Evolutionary conservation across 2,888 invertebrate species (phyloP).

Genomic region (Protodeltote pygarga): DNA sequence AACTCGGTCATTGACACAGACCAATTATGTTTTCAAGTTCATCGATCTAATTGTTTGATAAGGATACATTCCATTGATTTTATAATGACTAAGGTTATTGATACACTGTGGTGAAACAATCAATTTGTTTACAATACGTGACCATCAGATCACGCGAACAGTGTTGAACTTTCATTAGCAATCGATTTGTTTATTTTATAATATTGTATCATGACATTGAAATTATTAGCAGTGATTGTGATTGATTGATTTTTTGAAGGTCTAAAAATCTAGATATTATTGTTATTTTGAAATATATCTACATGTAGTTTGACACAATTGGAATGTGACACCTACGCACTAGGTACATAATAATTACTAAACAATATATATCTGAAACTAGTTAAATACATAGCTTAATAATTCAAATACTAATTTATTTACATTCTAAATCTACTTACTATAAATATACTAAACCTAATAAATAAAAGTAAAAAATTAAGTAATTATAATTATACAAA

Average conservation of each 20-base stretch:
- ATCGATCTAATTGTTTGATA: slow-evolving; percentile 33
- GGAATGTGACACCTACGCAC: too few relatives aligned
- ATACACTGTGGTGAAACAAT: slow-evolving; percentile 13
- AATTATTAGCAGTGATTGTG: not conserved
- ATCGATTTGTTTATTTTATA: slow-evolving; percentile 2
- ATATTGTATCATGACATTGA: not conserved
- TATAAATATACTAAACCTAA: too few relatives aligned
- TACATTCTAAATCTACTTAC: too few relatives aligned
- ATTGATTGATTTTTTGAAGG: not conserved
- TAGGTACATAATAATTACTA: too few relatives aligned
- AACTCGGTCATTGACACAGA: slow-evolving; percentile 43
- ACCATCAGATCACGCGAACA: not conserved
- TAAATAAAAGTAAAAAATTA: too few relatives aligned
- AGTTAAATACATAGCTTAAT: too few relatives aligned
- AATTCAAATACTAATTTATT: too few relatives aligned
- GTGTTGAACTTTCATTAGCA: slow-evolving; percentile 12
- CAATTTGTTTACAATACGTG: slow-evolving; percentile 19
- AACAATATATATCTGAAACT: too few relatives aligned
- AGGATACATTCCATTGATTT: slow-evolving; percentile 25
- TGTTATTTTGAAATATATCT: too few relatives aligned
- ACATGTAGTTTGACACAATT: too few relatives aligned
- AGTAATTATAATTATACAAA: too few relatives aligned
- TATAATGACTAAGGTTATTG: slow-evolving; percentile 17
- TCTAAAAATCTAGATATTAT: too few relatives aligned
- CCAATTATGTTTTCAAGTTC: slow-evolving; percentile 43